Conservation (phyloP, 2,888 invertebrate genomes). For the Eucera pruinosa region DNA sequence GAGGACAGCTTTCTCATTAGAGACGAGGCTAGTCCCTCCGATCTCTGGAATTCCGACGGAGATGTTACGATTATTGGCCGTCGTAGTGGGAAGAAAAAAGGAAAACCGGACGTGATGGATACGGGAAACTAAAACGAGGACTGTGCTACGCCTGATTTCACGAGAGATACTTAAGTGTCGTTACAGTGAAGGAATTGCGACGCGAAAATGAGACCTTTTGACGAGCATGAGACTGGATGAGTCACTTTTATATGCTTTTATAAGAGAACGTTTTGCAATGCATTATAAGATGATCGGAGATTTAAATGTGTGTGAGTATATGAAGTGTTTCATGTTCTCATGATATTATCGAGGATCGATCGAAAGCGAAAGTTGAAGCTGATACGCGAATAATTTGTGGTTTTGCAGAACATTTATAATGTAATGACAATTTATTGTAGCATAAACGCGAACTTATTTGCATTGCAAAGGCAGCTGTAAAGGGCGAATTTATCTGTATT, state of each 20-base stretch:
- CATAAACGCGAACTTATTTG: too few species aligned
- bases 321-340: too few species aligned
- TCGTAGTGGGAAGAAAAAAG: constrained; percentile 24
- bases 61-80: constrained; percentile 76
- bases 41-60: constrained; percentile 72
- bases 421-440: too few species aligned
- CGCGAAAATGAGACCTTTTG: constrained; percentile 36
- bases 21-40: constrained; percentile 43
- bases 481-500: too few species aligned
- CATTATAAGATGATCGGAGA: too few species aligned
- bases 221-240: constrained; percentile 19
- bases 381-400: too few species aligned
- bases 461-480: too few species aligned
- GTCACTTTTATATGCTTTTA: constrained; percentile 35
- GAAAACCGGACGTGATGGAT: constrained; percentile 17
- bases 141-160: constrained; percentile 13
- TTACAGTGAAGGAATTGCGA: constrained; percentile 16
- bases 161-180: constrained; percentile 21
- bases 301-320: too few species aligned
- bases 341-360: too few species aligned
- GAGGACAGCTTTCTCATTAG: constrained; percentile 67
- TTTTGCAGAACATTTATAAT: too few species aligned
- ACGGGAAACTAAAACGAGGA: constrained; percentile 39
- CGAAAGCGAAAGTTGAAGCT: too few species aligned
- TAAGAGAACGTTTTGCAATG: constrained; percentile 39